A percentile compares a stretch with the other conserved stretches of the same genome.
Evolutionary conservation across 2,113 vertebrate genomes (phyloP).

Genomic region (Rynchops niger): DNA sequence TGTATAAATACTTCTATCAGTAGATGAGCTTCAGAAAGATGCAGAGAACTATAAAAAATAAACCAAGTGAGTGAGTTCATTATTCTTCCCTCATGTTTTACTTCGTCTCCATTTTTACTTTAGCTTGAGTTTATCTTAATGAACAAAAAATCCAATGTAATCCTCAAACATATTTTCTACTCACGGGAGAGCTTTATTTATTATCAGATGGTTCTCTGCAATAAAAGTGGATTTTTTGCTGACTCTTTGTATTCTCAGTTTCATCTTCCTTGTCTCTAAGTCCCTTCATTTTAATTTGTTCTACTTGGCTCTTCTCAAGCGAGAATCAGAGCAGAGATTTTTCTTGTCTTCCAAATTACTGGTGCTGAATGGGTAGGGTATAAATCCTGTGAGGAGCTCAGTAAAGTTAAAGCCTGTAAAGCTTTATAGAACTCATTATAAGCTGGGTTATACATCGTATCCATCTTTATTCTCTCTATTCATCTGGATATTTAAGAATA

Average conservation of each 20-base stretch:
- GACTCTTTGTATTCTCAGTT: neutral
- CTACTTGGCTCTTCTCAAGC: neutral
- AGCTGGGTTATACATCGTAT: neutral
- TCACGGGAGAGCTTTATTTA: neutral
- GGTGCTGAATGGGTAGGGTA: neutral
- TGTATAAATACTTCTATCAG: neutral
- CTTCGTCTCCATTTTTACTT: neutral
- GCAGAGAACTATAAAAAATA: neutral
- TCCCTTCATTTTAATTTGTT: neutral
- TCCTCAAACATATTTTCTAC: neutral
- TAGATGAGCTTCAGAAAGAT: neutral
- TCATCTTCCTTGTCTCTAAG: neutral
- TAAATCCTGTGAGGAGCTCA: neutral
- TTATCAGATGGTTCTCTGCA: neutral
- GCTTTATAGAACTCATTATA: neutral
- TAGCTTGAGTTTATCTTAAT: neutral
- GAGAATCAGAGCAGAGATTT: neutral
- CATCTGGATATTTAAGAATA: neutral
- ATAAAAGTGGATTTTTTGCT: neutral
- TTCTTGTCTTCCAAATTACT: neutral
- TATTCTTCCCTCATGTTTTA: neutral
- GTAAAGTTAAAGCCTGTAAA: neutral
- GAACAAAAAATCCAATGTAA: neutral
- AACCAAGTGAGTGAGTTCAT: neutral
- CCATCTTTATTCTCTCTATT: neutral